Conservation (phyloP, 2,797 vertebrate species). For the Amblyopsis hoosieri region DNA sequence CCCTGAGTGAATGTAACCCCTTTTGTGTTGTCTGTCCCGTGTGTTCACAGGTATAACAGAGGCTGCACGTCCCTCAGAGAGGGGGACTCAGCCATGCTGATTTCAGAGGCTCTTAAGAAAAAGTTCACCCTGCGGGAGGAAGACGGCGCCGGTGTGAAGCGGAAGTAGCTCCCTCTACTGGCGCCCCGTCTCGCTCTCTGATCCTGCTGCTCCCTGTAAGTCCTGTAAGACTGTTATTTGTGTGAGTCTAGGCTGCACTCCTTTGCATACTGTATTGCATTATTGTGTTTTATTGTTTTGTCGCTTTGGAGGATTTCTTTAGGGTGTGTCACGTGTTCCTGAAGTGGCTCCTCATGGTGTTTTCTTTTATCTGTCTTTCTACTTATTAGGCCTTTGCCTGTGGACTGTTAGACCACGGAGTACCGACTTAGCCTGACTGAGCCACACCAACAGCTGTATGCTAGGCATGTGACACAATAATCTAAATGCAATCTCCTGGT, state of each 20-base stretch:
- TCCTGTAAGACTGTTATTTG: constrained; percentile 19
- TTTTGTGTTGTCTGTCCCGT: constrained; percentile 4
- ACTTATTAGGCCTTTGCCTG: constrained; percentile 67
- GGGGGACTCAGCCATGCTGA: constrained; percentile 90
- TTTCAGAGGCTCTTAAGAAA: constrained; percentile 92
- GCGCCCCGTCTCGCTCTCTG: constrained; percentile 17
- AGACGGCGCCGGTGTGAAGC: constrained; percentile 69
- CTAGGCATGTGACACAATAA: constrained; percentile 34
- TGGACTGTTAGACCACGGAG: constrained; percentile 66
- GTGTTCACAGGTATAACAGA: constrained; percentile 79
- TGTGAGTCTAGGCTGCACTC: neutral
- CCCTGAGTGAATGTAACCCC: neutral
- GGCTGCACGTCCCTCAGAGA: constrained; percentile 87
- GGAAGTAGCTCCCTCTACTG: constrained; percentile 64
- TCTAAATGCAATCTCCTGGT: constrained; percentile 25
- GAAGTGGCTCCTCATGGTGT: constrained; percentile 11
- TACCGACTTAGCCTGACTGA: constrained; percentile 50
- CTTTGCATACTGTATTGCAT: neutral
- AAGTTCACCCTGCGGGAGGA: constrained; percentile 95
- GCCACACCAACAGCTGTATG: constrained; percentile 41
- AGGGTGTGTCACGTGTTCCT: neutral
- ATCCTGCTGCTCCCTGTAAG: constrained; percentile 68
- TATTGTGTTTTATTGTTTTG: neutral
- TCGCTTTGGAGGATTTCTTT: neutral
- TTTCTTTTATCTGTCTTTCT: constrained; percentile 19